phyloP scores from a whole-genome alignment of 2,888 invertebrate genomes.

The Aquatica leii region DNA sequence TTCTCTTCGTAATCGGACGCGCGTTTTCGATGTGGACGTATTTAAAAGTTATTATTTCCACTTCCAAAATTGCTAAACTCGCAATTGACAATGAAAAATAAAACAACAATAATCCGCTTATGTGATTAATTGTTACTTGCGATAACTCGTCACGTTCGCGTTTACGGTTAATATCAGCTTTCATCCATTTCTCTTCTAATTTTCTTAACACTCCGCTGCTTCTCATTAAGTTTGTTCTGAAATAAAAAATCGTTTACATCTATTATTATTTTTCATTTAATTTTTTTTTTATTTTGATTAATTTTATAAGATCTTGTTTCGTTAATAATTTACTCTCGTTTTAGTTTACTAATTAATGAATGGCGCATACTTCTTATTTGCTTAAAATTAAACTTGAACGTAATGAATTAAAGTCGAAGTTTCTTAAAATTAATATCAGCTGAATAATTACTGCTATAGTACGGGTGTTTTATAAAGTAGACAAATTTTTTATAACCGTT shows the following conservation, averaged over 20 bases:
- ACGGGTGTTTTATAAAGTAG: no score
- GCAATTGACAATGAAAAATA: slow-evolving; percentile 44
- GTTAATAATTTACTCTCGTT: slow-evolving; percentile 4
- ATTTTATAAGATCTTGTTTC: background rate
- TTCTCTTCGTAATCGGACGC: background rate
- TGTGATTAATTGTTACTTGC: slow-evolving; percentile 51
- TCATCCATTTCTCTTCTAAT: slow-evolving; percentile 57
- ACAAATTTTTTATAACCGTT: no score
- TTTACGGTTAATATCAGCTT: slow-evolving; percentile 29
- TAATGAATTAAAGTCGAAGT: no score
- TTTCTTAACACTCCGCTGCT: slow-evolving; percentile 57
- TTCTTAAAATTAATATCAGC: no score
- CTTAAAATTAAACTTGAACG: slow-evolving; percentile 3
- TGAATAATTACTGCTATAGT: no score
- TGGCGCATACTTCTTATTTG: slow-evolving; percentile 8
- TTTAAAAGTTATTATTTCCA: slow-evolving; percentile 42
- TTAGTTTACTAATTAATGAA: slow-evolving; percentile 2
- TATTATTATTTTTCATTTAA: background rate
- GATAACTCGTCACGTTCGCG: slow-evolving; percentile 38
- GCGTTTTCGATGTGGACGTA: no score
- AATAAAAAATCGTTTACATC: slow-evolving; percentile 29
- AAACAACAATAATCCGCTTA: slow-evolving; percentile 48
- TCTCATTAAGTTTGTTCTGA: slow-evolving; percentile 55
- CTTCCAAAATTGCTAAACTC: slow-evolving; percentile 47
- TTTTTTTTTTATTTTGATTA: background rate